Evolutionary conservation across 2,113 vertebrate species (phyloP).

Genomic region (Sturnira hondurensis): DNA sequence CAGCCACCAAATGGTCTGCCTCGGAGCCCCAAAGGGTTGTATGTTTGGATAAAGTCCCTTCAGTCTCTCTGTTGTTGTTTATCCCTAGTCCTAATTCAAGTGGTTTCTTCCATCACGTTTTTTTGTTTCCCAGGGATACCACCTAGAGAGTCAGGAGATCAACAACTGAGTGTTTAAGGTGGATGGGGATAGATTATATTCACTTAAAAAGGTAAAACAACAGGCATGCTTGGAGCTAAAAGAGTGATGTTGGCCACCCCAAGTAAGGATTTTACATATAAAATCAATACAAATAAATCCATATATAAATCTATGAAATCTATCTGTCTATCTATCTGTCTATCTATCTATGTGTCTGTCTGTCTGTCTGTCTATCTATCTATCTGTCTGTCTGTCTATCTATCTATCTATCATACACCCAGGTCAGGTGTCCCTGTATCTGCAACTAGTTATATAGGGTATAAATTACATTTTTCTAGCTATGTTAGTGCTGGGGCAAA

Average conservation of each 20-base stretch:
- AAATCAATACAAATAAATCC: background rate
- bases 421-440: background rate
- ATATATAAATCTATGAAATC: background rate
- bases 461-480: background rate
- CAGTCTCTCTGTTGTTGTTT: conserved; percentile 66
- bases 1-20: conserved; percentile 69
- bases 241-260: background rate
- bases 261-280: background rate
- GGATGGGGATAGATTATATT: background rate
- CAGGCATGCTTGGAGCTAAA: background rate
- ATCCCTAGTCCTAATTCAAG: conserved; percentile 55
- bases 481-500: background rate
- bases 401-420: background rate
- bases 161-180: background rate
- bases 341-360: no score
- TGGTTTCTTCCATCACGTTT: conserved; percentile 2
- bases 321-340: background rate
- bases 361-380: background rate
- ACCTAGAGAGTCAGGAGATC: conserved; percentile 52
- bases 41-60: conserved; percentile 66
- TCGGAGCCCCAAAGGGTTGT: conserved; percentile 29
- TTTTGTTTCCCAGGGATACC: conserved; percentile 13
- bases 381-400: background rate
- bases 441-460: background rate
- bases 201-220: conserved; percentile 1